A percentile compares a stretch with the other conserved stretches of the same genome.
Evolutionary conservation across 2,888 invertebrate species (phyloP).

Genomic region (Hypomecis punctinalis): DNA sequence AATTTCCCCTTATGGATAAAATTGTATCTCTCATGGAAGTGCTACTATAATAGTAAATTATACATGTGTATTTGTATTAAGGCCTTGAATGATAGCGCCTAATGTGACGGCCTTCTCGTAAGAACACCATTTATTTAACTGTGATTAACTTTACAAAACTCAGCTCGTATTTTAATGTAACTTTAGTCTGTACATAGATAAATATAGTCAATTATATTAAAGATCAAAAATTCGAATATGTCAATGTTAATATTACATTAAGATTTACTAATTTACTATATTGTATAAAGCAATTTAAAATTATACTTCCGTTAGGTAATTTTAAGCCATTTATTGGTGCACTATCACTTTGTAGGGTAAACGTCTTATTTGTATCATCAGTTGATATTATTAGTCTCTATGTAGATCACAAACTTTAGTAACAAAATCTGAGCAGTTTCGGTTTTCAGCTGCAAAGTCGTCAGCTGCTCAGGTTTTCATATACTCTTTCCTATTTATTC

Average conservation of each 20-base stretch:
- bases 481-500: neutral
- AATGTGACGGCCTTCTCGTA: conserved; percentile 68
- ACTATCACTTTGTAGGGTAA: conserved; percentile 18
- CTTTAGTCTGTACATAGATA: conserved; percentile 57
- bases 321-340: conserved; percentile 35
- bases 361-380: neutral
- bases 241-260: conserved; percentile 37
- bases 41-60: conserved; percentile 55
- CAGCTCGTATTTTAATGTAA: conserved; percentile 63
- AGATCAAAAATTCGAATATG: conserved; percentile 60
- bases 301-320: conserved; percentile 39
- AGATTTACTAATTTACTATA: conserved; percentile 46
- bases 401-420: neutral
- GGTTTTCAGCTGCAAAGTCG: conserved; percentile 14
- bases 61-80: conserved; percentile 55
- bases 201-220: conserved; percentile 64
- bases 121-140: conserved; percentile 75
- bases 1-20: conserved; percentile 50
- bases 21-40: conserved; percentile 49
- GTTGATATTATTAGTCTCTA: neutral
- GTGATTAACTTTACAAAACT: conserved; percentile 80
- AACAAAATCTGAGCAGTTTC: conserved; percentile 14
- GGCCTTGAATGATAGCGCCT: conserved; percentile 65
- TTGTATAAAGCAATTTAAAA: conserved; percentile 46
- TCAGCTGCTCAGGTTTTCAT: conserved; percentile 8